Conservation (phyloP, 1,140 invertebrate species). For the Papilio dardanus region DNA sequence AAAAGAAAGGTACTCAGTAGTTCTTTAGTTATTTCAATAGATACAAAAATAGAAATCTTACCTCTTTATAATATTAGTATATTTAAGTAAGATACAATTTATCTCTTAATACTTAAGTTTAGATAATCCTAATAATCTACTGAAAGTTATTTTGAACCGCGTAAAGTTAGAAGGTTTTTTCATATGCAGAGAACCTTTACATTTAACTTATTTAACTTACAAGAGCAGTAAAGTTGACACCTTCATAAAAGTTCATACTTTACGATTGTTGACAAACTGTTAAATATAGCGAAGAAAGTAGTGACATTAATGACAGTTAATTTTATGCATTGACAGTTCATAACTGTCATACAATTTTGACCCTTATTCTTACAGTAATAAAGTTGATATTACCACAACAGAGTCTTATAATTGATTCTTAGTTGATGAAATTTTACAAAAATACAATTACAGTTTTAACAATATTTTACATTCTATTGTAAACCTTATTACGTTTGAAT, state of each 20-base stretch:
- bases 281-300: neutral
- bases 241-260: neutral
- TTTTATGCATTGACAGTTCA: neutral
- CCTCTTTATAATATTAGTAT: too few species aligned
- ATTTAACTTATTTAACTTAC: neutral
- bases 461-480: neutral
- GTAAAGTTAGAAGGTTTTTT: too few species aligned
- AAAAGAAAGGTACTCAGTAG: too few species aligned
- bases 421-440: slow-evolving; percentile 3
- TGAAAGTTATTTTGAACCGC: too few species aligned
- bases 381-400: neutral
- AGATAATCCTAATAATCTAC: too few species aligned
- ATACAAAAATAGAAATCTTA: too few species aligned
- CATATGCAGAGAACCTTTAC: too few species aligned
- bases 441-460: neutral
- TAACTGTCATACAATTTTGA: neutral
- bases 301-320: neutral
- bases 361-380: neutral
- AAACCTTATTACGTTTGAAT: neutral
- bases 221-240: neutral
- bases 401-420: neutral
- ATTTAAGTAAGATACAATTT: too few species aligned
- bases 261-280: neutral
- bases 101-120: too few species aligned
- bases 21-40: too few species aligned